Evolutionary conservation across 1,140 invertebrate genomes (phyloP), one percentile per base, ranked within the genome.

Genomic region (Panulirus ornatus): DNA sequence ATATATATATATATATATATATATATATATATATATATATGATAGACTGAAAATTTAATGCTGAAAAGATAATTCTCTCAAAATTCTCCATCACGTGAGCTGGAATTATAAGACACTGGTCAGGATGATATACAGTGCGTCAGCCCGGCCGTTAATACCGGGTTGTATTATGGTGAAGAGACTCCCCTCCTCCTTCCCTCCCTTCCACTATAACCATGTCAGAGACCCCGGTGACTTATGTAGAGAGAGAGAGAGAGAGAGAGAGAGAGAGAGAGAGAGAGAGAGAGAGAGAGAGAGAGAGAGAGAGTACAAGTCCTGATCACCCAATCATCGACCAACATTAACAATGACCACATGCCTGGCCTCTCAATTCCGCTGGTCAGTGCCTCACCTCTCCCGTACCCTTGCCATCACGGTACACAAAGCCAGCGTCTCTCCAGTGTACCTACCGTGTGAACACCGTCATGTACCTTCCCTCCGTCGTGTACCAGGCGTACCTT

Each of bases 211-310:
- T 58, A 58, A 22, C 54, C n/a, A 22, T 58, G 14, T 58, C n/a
- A 58, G 54, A 0, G 54, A 19, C 19, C 2, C 44, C 54, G 19
- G 54, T 19, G 19, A 58, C n/a, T 47, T 58, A 22, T 14, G 11
- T 22, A 22, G 54, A 22, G 1, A n/a, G n/a, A n/a, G n/a, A n/a
- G n/a, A n/a, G n/a, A n/a, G n/a, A n/a, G n/a, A n/a, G n/a, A n/a
- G n/a, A n/a, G n/a, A n/a, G n/a, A n/a, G n/a, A 8, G 54, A 58
- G 54, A 22, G 54, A 54, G 51, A 54, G 51, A 54, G 51, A 54
- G 51, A 54, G 51, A 54, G 51, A 54, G 51, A 54, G 51, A 54
- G 51, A 54, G 51, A 54, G 51, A 54, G 51, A 54, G 51, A 54
- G 51, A 54, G 51, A 54, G 51, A 54, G 51, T n/a, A n/a, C n/a